These are phyloP conservation scores for Callipepla squamata DNA, from an alignment of 2,113 vertebrate species.

Conservation along the genomic window DNA sequence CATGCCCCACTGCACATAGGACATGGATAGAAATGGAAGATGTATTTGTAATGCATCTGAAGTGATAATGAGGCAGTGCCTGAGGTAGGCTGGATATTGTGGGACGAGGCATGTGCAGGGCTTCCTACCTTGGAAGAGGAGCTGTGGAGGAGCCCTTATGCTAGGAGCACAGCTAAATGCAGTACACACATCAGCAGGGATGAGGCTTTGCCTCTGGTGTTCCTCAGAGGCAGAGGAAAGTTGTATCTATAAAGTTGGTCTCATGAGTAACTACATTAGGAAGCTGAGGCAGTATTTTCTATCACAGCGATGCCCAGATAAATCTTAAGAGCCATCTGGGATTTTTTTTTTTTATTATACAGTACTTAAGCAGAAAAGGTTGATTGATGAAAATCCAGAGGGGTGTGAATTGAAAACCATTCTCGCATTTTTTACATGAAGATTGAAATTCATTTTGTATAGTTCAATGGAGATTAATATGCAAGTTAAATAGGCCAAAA, in stretches of 20 bases:
- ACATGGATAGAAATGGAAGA: neutral
- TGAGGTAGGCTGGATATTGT: neutral
- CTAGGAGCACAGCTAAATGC: neutral
- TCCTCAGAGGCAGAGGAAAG: neutral
- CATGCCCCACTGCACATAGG: neutral
- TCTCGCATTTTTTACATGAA: neutral
- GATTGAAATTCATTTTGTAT: constrained; percentile 29
- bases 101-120: neutral
- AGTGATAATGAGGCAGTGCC: constrained; percentile 1
- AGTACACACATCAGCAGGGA: fast-evolving
- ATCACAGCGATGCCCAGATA: neutral
- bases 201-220: neutral
- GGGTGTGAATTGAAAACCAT: constrained; percentile 19
- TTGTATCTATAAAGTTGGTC: neutral
- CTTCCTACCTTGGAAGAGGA: neutral
- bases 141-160: neutral
- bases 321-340: constrained; percentile 28
- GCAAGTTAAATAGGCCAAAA: constrained; percentile 10
- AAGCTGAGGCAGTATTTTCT: constrained; percentile 2
- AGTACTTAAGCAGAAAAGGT: constrained; percentile 45
- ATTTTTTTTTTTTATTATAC: constrained; percentile 48
- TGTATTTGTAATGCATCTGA: neutral
- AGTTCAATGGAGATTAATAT: constrained; percentile 49
- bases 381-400: constrained; percentile 55
- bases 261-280: neutral